Conservation (phyloP, 2,888 invertebrate species). For the Uloborus plumipes region DNA sequence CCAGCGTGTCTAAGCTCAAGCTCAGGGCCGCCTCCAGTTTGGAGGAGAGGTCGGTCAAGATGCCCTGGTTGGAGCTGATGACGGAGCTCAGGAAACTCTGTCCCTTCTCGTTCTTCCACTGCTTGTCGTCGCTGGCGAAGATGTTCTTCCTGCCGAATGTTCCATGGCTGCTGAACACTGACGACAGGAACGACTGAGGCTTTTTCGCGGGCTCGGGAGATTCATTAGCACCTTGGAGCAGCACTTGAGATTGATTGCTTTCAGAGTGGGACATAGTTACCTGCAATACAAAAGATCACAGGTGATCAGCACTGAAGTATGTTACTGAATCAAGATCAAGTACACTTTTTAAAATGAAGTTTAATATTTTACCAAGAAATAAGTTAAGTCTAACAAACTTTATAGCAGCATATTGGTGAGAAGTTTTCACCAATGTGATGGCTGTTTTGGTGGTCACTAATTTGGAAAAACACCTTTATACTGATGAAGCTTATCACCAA, state of each 20-base stretch:
- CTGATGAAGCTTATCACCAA: no score
- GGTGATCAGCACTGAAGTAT: no score
- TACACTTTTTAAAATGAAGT: no score
- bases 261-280: conserved; percentile 26
- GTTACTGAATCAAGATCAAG: no score
- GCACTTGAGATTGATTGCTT: conserved; percentile 14
- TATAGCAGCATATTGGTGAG: no score
- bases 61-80: conserved; percentile 70
- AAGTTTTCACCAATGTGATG: no score
- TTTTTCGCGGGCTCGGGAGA: conserved; percentile 20
- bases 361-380: no score
- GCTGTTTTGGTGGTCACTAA: no score
- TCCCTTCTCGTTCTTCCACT: conserved; percentile 66
- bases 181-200: conserved; percentile 46
- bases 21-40: conserved; percentile 69
- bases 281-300: conserved; percentile 1
- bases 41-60: conserved; percentile 70
- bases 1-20: conserved; percentile 62
- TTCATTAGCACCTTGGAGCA: background rate
- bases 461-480: no score
- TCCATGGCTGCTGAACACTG: conserved; percentile 47
- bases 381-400: no score
- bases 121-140: conserved; percentile 43
- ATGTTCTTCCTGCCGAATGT: conserved; percentile 43
- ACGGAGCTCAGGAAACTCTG: conserved; percentile 70